Conservation (phyloP, 2,888 invertebrate species). For the Chymomyza fuscimana region DNA sequence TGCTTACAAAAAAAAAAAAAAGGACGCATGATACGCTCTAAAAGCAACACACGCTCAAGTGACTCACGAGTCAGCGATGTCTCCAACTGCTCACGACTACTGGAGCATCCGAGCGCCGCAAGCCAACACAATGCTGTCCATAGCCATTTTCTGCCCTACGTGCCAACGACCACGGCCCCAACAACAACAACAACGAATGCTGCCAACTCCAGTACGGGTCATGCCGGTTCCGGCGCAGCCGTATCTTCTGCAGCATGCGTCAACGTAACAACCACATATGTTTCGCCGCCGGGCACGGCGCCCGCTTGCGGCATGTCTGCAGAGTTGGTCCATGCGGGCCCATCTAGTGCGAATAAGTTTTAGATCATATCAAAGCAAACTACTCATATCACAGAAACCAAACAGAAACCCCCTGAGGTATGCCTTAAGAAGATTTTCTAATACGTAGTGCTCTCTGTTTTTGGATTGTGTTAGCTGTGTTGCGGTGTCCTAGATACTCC, state of each 20-base stretch:
- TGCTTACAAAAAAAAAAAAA: constrained; percentile 17
- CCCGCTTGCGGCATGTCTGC: constrained; percentile 67
- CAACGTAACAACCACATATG: constrained; percentile 61
- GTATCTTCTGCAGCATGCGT: constrained; percentile 41
- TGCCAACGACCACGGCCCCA: constrained; percentile 63
- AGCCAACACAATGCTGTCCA: constrained; percentile 67
- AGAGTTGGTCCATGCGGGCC: constrained; percentile 29
- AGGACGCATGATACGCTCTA: constrained; percentile 79
- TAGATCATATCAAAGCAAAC: constrained; percentile 49
- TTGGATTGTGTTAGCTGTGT: neutral
- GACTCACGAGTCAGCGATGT: constrained; percentile 79
- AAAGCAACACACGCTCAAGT: constrained; percentile 79
- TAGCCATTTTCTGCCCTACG: constrained; percentile 68
- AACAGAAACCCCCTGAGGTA: constrained; percentile 31
- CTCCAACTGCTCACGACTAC: constrained; percentile 77
- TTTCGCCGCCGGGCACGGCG: constrained; percentile 63
- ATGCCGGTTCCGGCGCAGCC: constrained; percentile 28
- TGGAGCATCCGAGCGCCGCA: constrained; percentile 76
- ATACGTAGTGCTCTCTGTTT: neutral
- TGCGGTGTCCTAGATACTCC: neutral
- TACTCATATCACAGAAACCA: constrained; percentile 34
- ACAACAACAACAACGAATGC: constrained; percentile 24
- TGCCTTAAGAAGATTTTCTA: constrained; percentile 13
- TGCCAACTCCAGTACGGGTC: constrained; percentile 14
- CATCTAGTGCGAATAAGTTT: constrained; percentile 76